Percentiles rank a stretch among this genome's conserved stretches.
These are phyloP conservation scores for Urophycis tenuis DNA, from an alignment of 2,797 vertebrate species.

Conservation along the genomic window DNA sequence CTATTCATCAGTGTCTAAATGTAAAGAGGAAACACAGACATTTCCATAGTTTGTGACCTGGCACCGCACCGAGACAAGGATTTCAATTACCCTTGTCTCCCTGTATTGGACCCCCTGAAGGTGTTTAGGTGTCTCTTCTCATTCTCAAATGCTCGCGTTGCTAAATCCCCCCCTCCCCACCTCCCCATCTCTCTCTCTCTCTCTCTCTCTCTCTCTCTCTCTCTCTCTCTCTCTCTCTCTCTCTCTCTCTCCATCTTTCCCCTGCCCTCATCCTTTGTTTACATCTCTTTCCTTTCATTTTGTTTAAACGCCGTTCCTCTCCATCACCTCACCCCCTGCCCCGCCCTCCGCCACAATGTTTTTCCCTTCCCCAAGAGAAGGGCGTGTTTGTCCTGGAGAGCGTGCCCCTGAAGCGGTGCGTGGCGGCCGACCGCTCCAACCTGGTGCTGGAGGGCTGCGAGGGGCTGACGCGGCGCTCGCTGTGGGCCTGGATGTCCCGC, in stretches of 20 bases:
- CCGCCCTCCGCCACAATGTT: neutral
- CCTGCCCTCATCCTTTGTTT: neutral
- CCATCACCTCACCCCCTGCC: neutral
- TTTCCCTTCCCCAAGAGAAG: constrained; percentile 67
- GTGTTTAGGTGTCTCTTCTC: neutral
- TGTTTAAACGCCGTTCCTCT: neutral
- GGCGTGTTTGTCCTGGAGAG: constrained; percentile 84
- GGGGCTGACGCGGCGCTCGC: constrained; percentile 70
- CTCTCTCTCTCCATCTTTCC: neutral
- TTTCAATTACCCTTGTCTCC: neutral
- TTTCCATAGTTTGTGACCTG: neutral
- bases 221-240: too few species aligned
- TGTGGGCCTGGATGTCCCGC: constrained; percentile 95
- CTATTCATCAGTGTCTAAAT: neutral
- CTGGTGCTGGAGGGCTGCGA: constrained; percentile 77
- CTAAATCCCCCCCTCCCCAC: neutral
- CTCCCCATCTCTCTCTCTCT: neutral
- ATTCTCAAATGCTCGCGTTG: neutral
- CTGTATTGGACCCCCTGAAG: neutral
- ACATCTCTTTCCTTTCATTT: neutral
- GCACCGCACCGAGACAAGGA: neutral
- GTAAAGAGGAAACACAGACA: neutral
- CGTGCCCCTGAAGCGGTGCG: constrained; percentile 69
- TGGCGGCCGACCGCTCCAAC: constrained; percentile 63
- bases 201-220: too few species aligned